A percentile compares a stretch with the other conserved stretches of the same genome.
phyloP scores from a whole-genome alignment of 37 sponge, comb jelly and placozoan genomes.

The Axinella damicornis region DNA sequence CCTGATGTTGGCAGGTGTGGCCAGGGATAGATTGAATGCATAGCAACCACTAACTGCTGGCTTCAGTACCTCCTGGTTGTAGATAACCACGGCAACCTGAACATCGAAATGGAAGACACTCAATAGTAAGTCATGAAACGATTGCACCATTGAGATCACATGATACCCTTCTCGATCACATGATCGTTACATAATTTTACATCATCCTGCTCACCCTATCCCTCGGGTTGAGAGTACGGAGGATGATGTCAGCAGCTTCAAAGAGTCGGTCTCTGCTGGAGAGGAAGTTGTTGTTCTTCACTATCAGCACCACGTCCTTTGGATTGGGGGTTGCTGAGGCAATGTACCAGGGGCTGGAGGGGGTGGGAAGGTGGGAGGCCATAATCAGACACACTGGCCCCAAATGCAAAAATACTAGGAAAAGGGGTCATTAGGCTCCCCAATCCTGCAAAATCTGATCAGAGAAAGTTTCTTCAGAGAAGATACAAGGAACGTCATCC shows the following conservation, averaged over 20 bases:
- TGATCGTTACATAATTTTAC: too few relatives aligned
- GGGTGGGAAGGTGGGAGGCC: too few relatives aligned
- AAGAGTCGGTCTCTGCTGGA: not conserved
- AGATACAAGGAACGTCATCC: too few relatives aligned
- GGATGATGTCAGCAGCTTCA: slow-evolving; percentile 48
- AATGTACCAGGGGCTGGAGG: slow-evolving; percentile 57
- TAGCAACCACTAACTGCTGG: slow-evolving; percentile 29
- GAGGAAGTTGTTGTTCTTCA: slow-evolving; percentile 23
- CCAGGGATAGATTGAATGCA: slow-evolving; percentile 22
- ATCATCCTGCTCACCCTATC: slow-evolving; percentile 26
- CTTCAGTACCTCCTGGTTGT: slow-evolving; percentile 15
- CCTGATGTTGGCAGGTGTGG: slow-evolving; percentile 28
- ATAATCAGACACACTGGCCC: too few relatives aligned
- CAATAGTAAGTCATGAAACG: too few relatives aligned
- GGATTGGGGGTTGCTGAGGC: slow-evolving; percentile 54
- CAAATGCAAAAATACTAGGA: too few relatives aligned
- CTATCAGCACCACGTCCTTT: slow-evolving; percentile 51
- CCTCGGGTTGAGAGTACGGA: slow-evolving; percentile 42
- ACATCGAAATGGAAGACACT: too few relatives aligned
- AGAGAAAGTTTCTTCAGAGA: too few relatives aligned
- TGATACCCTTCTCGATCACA: too few relatives aligned
- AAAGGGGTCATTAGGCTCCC: too few relatives aligned
- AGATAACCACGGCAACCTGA: slow-evolving; percentile 31
- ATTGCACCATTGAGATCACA: too few relatives aligned
- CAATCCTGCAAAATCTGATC: too few relatives aligned